phyloP scores from a whole-genome alignment of 1,140 invertebrate species.

The Trissolcus basalis region DNA sequence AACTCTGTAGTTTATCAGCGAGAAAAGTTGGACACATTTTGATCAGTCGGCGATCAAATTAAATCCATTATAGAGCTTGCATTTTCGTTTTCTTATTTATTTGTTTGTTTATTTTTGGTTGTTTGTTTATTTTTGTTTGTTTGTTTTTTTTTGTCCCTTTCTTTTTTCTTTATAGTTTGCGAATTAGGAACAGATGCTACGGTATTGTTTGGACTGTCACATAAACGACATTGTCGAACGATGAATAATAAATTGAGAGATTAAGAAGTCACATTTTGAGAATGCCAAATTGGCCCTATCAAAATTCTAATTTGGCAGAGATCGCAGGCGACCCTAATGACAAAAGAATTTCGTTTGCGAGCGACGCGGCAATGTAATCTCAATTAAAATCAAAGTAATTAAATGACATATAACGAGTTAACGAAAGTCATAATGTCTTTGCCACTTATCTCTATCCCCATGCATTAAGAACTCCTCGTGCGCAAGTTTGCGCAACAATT shows the following conservation, averaged over 20 bases:
- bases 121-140: no score
- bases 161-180: no score
- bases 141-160: no score
- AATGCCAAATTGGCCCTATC: slow-evolving; percentile 8
- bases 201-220: no score
- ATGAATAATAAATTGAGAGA: background rate
- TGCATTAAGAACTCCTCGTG: slow-evolving; percentile 9
- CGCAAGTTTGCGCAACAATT: slow-evolving; percentile 36
- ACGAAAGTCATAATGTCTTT: slow-evolving; percentile 42
- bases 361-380: slow-evolving; percentile 34
- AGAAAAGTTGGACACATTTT: background rate
- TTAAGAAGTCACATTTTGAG: background rate
- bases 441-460: slow-evolving; percentile 21
- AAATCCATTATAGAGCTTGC: no score
- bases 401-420: slow-evolving; percentile 41
- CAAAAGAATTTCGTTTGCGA: slow-evolving; percentile 49
- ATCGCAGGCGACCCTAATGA: slow-evolving; percentile 25
- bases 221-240: no score
- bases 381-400: slow-evolving; percentile 49
- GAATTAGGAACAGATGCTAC: no score
- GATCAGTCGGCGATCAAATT: no score
- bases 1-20: background rate
- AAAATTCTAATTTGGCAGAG: slow-evolving; percentile 43
- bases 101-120: no score
- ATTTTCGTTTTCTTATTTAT: no score